phyloP scores from a whole-genome alignment of 2,113 vertebrate species.

The Reinhardtius hippoglossoides region DNA sequence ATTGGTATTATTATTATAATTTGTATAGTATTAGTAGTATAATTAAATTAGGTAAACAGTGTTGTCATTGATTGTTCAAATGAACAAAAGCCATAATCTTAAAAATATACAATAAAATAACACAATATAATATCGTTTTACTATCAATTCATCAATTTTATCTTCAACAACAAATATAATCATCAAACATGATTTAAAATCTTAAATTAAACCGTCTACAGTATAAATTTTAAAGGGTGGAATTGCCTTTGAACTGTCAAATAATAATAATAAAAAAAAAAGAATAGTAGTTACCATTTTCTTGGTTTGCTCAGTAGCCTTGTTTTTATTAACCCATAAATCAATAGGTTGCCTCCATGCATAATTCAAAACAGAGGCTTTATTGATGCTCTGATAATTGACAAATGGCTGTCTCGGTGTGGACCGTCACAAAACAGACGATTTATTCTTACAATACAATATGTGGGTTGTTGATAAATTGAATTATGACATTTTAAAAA shows the following conservation, averaged over 20 bases:
- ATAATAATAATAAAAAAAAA: conserved; percentile 8
- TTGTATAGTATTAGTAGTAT: neutral
- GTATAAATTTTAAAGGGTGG: neutral
- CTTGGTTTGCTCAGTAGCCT: conserved; percentile 53
- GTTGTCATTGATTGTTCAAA: neutral
- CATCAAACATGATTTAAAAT: neutral
- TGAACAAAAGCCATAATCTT: too few species aligned
- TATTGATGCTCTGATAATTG: conserved; percentile 68
- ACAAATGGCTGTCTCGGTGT: conserved; percentile 57
- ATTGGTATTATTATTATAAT: too few species aligned
- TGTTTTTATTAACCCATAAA: conserved; percentile 77
- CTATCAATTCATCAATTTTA: neutral
- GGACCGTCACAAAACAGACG: conserved; percentile 11
- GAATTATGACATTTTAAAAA: neutral
- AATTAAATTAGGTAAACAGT: neutral
- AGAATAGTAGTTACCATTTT: conserved; percentile 17
- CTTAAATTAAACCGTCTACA: neutral
- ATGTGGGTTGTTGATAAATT: neutral
- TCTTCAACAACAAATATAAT: neutral
- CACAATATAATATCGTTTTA: too few species aligned
- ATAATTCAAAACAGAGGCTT: conserved; percentile 72
- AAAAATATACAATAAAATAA: too few species aligned
- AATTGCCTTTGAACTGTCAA: neutral
- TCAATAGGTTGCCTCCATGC: conserved; percentile 72
- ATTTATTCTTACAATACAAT: neutral